Evolutionary conservation across 2,888 invertebrate species (phyloP).

Genomic region (Acleris literana): DNA sequence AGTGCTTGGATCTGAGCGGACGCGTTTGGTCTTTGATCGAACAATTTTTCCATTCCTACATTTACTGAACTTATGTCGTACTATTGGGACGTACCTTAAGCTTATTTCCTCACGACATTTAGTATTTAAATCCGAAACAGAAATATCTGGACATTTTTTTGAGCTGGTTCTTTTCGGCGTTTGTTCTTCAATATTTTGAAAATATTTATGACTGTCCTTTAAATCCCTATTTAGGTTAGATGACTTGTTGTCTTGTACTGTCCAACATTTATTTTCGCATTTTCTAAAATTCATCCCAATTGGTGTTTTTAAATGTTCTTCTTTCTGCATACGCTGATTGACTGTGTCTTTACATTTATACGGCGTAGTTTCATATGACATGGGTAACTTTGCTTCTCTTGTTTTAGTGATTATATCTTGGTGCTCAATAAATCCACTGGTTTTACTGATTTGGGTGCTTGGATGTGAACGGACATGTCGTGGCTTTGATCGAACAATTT

Average conservation of each 20-base stretch:
- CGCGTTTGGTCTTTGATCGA: background rate
- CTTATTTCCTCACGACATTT: background rate
- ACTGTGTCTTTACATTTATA: background rate
- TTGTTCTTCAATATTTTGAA: background rate
- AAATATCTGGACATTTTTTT: no score
- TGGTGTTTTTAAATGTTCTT: background rate
- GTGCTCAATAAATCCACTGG: background rate
- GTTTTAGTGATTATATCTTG: background rate
- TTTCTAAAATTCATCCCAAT: background rate
- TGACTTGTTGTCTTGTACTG: background rate
- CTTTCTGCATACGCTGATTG: background rate
- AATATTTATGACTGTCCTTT: background rate
- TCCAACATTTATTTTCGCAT: background rate
- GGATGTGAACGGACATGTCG: background rate
- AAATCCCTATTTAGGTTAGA: background rate
- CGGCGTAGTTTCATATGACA: background rate
- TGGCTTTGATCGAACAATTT: background rate
- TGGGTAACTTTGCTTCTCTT: background rate
- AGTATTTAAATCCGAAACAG: background rate
- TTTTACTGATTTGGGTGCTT: constrained; percentile 2
- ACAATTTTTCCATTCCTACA: background rate
- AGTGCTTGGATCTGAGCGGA: background rate
- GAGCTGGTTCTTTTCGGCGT: background rate
- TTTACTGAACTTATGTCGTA: background rate
- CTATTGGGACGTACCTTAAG: background rate